Evolutionary conservation across 2,797 vertebrate genomes (phyloP).

Genomic region (Chelonia mydas): DNA sequence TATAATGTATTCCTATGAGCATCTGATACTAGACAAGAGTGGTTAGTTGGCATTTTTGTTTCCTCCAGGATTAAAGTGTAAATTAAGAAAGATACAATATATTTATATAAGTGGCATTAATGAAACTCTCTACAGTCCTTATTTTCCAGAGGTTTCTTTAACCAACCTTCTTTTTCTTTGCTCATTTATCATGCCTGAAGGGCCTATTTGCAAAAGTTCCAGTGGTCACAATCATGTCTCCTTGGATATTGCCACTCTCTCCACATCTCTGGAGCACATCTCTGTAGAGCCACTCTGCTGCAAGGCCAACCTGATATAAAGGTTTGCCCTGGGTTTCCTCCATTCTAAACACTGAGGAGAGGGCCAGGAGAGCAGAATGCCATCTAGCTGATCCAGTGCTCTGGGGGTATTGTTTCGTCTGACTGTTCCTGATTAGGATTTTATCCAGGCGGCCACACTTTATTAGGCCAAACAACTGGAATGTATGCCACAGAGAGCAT

Average conservation of each 20-base stretch:
- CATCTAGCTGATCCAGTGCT: not conserved
- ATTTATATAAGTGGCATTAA: not conserved
- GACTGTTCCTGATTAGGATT: not conserved
- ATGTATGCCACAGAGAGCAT: rapidly evolving
- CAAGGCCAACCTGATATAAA: not conserved
- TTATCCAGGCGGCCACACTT: not conserved
- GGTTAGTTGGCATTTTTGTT: not conserved
- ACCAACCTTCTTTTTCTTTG: not conserved
- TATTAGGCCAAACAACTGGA: not conserved
- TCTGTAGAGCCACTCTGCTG: not conserved
- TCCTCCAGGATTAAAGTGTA: not conserved
- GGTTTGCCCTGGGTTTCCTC: not conserved
- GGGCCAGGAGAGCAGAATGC: not conserved
- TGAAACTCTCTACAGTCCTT: not conserved
- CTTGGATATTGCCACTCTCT: rapidly evolving
- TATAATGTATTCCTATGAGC: not conserved
- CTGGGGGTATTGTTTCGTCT: rapidly evolving
- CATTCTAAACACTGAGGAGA: not conserved
- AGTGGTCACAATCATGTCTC: not conserved
- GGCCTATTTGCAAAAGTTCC: not conserved
- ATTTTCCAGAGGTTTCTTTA: not conserved
- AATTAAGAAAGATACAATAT: not conserved
- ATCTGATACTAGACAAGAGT: not conserved
- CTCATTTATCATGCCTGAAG: not conserved
- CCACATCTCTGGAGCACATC: rapidly evolving